Percentiles rank a stretch among this genome's conserved stretches.
Conservation (phyloP, 2,113 vertebrate species). For the Aphelocoma coerulescens region DNA sequence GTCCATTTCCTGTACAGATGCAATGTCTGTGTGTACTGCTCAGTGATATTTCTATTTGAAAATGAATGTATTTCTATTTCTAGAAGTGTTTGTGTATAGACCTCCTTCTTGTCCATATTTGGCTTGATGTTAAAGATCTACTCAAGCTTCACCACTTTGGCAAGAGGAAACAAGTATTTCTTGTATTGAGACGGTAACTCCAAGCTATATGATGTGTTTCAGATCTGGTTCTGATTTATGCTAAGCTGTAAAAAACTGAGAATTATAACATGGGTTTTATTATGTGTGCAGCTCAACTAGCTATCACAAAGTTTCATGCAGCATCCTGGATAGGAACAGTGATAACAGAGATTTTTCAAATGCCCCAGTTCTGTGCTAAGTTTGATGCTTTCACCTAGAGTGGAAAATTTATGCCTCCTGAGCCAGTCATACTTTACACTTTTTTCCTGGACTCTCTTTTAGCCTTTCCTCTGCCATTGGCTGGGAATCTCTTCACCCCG, state of each 20-base stretch:
- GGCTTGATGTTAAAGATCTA: not conserved
- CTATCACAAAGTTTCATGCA: not conserved
- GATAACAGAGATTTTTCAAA: not conserved
- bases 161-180: not conserved
- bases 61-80: conserved; percentile 11
- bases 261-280: not conserved
- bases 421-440: not conserved
- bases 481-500: not conserved
- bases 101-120: conserved; percentile 1
- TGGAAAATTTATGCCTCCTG: not conserved
- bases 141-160: not conserved
- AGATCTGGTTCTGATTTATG: not conserved
- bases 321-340: not conserved
- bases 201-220: not conserved
- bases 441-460: not conserved
- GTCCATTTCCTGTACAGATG: not conserved
- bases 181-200: not conserved
- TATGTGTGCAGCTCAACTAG: not conserved
- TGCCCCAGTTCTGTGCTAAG: fast-evolving
- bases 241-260: not conserved
- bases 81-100: not conserved
- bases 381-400: not conserved
- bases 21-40: not conserved
- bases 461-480: not conserved
- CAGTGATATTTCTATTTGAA: not conserved